Evolutionary conservation across 2,888 invertebrate species (phyloP).

Genomic region (Tenodera sinensis): DNA sequence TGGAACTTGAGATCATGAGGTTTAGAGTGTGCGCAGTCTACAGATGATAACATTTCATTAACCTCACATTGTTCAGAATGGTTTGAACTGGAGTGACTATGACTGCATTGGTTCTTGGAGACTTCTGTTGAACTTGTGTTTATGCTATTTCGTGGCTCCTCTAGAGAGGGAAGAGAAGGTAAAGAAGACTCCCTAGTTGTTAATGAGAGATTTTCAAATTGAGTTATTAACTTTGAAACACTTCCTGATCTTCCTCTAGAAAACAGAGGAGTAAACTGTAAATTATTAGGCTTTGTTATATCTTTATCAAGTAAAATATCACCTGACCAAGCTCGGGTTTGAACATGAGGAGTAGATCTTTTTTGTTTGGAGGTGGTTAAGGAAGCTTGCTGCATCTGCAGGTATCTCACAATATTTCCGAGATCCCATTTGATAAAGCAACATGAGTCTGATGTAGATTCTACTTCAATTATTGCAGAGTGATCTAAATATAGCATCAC

Average conservation of each 20-base stretch:
- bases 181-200: not conserved
- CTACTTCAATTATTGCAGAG: constrained; percentile 8
- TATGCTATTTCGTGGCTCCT: not conserved
- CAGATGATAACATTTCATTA: not conserved
- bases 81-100: not conserved
- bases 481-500: constrained; percentile 13
- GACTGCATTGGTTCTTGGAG: not conserved
- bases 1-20: not conserved
- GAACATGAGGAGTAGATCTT: not conserved
- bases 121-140: not conserved
- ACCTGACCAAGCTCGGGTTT: constrained; percentile 17
- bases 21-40: not conserved
- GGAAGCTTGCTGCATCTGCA: not conserved
- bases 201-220: constrained; percentile 16
- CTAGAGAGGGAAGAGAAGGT: not conserved
- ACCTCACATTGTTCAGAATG: not conserved
- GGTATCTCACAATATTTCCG: not conserved
- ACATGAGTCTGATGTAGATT: not conserved
- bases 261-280: not conserved
- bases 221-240: constrained; percentile 25
- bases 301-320: constrained; percentile 5
- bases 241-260: constrained; percentile 19
- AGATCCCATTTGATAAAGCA: not conserved
- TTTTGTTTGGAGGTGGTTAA: not conserved
- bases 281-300: not conserved